phyloP scores from a whole-genome alignment of 1,140 invertebrate species.

The Odontomachus brunneus region DNA sequence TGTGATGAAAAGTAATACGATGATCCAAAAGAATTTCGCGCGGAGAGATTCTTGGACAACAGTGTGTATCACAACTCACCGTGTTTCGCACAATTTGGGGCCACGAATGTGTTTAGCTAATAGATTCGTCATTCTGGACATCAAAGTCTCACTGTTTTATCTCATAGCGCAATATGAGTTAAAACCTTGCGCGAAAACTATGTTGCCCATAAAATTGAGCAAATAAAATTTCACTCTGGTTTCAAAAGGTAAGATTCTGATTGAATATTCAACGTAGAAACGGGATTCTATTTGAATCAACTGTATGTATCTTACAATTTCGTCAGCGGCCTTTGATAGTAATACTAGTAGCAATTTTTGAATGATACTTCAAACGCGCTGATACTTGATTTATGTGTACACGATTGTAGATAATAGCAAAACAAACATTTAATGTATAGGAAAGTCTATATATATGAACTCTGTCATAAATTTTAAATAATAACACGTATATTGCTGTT shows the following conservation, averaged over 20 bases:
- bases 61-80: neutral
- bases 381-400: too few relatives aligned
- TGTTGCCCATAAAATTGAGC: conserved; percentile 36
- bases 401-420: too few relatives aligned
- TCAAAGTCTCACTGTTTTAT: conserved; percentile 67
- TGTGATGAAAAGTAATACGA: conserved; percentile 13
- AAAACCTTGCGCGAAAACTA: conserved; percentile 61
- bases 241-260: conserved; percentile 4
- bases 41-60: neutral
- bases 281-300: too few relatives aligned
- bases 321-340: too few relatives aligned
- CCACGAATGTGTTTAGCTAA: conserved; percentile 84
- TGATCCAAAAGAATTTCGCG: neutral
- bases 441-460: too few relatives aligned
- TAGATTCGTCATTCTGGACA: conserved; percentile 40
- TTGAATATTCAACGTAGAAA: neutral
- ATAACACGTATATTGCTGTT: too few relatives aligned
- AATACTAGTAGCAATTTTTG: too few relatives aligned
- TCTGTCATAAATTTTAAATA: too few relatives aligned
- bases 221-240: conserved; percentile 29
- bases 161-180: conserved; percentile 70
- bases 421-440: too few relatives aligned
- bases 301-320: too few relatives aligned
- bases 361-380: too few relatives aligned
- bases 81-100: conserved; percentile 75